Evolutionary conservation across 2,888 invertebrate species (phyloP), one percentile per base, ranked within the genome.

Genomic region (Conomelus anceps): DNA sequence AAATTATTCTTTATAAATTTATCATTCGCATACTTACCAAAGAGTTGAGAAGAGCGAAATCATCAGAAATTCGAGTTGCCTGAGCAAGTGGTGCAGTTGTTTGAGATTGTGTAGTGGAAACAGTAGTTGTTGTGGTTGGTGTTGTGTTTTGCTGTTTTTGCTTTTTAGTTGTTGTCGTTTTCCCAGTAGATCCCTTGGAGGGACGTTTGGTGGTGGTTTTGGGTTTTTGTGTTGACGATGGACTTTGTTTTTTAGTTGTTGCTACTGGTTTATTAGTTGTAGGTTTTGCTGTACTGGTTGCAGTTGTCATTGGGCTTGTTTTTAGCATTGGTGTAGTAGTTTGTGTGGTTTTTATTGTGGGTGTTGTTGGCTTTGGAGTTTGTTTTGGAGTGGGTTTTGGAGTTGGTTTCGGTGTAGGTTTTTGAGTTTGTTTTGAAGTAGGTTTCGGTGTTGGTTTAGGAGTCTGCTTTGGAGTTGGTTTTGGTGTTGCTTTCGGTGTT

Each of bases 11-110:
- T 17, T 63, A 63, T 13, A 63, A 63, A 34, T 17, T 34, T 17
- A 13, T 34, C 17, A 34, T 13, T n/a, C n/a, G 26, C 22, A 24
- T 26, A 89, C 90, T 90, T 90, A 90, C 90, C 90, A 90, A 85
- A 63, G 86, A 89, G 85, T 90, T 90, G 24, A 90, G 89, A 87
- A 90, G 86, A 23, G 90, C 90, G 34, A 89, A 89, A 34, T 90
- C 89, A 22, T 89, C 89, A 84, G 34, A 26, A 22, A 87, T 20
- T 23, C 87, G 85, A n/a, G 89, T 88, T 86, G 34, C 86, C 86
- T 63, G 86, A 17, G 85, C 22, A 6, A 22, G 4, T 23, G 84
- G 29, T n/a, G 87, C 26, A 86, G 88, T 85, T 0, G 89, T 89
- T 22, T 84, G 87, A 20, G 41, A 88, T 63, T 85, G 34, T n/a